phyloP scores from a whole-genome alignment of 2,113 vertebrate species.

The Lathamus discolor region DNA sequence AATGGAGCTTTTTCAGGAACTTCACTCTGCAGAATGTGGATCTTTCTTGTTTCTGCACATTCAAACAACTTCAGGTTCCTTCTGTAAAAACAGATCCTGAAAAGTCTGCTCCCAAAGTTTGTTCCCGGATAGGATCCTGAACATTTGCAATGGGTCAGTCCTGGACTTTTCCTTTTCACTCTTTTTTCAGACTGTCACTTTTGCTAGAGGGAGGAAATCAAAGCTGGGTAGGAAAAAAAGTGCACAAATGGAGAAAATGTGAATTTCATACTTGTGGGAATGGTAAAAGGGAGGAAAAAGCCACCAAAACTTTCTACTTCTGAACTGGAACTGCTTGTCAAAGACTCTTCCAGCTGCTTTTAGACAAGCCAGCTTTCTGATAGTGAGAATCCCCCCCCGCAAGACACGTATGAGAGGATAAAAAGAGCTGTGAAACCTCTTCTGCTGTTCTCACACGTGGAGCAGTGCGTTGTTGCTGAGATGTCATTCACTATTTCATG shows the following conservation, averaged over 20 bases:
- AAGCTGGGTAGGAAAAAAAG: not conserved
- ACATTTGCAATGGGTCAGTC: not conserved
- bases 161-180: not conserved
- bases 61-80: not conserved
- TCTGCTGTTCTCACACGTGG: not conserved
- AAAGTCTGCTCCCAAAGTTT: not conserved
- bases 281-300: not conserved
- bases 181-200: not conserved
- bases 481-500: not conserved
- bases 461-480: not conserved
- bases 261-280: not conserved
- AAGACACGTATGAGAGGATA: not conserved
- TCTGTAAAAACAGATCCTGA: not conserved
- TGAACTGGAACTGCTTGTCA: not conserved
- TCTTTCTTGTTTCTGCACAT: not conserved
- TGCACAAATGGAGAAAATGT: not conserved
- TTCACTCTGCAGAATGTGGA: not conserved
- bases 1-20: not conserved
- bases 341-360: not conserved
- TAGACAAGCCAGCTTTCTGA: not conserved
- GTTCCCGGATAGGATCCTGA: not conserved
- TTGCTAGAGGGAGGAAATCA: not conserved
- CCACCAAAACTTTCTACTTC: not conserved
- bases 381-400: not conserved
- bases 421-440: not conserved